phyloP scores from a whole-genome alignment of 2,888 invertebrate genomes.

The Brenthis ino region DNA sequence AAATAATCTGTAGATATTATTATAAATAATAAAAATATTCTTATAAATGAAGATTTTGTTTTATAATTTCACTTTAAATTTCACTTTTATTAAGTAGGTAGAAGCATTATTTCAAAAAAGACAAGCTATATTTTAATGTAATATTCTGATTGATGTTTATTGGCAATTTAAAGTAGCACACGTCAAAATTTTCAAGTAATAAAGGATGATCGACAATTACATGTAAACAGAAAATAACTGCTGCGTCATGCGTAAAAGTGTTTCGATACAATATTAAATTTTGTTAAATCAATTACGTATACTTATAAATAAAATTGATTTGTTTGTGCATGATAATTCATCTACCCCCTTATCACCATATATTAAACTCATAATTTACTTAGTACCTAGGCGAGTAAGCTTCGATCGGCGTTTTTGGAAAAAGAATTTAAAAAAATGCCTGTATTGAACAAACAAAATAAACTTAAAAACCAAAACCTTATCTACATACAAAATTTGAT shows the following conservation, averaged over 20 bases:
- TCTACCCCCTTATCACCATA: no score
- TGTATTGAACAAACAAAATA: no score
- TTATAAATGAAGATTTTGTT: not conserved
- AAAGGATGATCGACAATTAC: conserved; percentile 27
- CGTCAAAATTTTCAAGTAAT: conserved; percentile 24
- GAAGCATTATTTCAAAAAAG: conserved; percentile 12
- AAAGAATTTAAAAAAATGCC: no score
- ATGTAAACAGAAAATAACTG: conserved; percentile 14
- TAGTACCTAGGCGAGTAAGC: no score
- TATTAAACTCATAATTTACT: no score
- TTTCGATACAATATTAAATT: not conserved
- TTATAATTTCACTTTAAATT: conserved; percentile 17
- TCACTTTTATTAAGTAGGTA: not conserved
- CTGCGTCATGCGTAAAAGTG: conserved; percentile 16
- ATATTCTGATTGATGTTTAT: conserved; percentile 34
- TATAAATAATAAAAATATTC: no score
- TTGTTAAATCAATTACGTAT: not conserved
- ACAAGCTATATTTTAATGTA: conserved; percentile 23
- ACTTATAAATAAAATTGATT: no score
- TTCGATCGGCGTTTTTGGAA: no score
- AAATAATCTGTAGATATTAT: no score
- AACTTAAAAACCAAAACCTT: no score
- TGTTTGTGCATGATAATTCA: no score
- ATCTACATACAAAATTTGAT: no score
- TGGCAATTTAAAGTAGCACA: conserved; percentile 32